phyloP scores from a whole-genome alignment of 2,113 vertebrate genomes.

The Platichthys flesus region DNA sequence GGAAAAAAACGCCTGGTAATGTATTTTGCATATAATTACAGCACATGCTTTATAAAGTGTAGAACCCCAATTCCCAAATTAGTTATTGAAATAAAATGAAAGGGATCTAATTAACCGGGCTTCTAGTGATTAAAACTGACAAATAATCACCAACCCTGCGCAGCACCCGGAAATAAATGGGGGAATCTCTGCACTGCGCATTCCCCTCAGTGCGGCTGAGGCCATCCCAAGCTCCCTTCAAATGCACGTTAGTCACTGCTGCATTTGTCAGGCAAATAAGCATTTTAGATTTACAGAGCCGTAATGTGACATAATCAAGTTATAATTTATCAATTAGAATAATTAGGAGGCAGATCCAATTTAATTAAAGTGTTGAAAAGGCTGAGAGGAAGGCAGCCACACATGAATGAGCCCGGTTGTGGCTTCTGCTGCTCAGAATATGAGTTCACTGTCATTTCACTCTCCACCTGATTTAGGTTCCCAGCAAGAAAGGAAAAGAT shows the following conservation, averaged over 20 bases:
- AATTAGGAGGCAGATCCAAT: slow-evolving; percentile 83
- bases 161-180: slow-evolving; percentile 77
- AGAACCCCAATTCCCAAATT: slow-evolving; percentile 78
- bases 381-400: slow-evolving; percentile 69
- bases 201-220: slow-evolving; percentile 39
- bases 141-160: slow-evolving; percentile 86
- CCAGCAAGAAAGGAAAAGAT: not conserved
- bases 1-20: slow-evolving; percentile 62
- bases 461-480: slow-evolving; percentile 17
- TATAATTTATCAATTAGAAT: slow-evolving; percentile 84
- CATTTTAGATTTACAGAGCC: slow-evolving; percentile 73
- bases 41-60: slow-evolving; percentile 58
- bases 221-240: slow-evolving; percentile 72
- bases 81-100: slow-evolving; percentile 91
- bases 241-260: slow-evolving; percentile 46
- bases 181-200: slow-evolving; percentile 31
- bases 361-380: slow-evolving; percentile 81
- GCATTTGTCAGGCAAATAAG: slow-evolving; percentile 73
- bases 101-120: slow-evolving; percentile 90
- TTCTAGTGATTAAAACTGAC: slow-evolving; percentile 88
- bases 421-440: slow-evolving; percentile 42
- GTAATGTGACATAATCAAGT: slow-evolving; percentile 84
- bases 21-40: slow-evolving; percentile 70
- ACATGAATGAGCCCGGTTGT: slow-evolving; percentile 61
- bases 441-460: slow-evolving; percentile 42